Base-by-base conservation (phyloP, 2,888 invertebrate genomes). In the Empis stercorea region DNA sequence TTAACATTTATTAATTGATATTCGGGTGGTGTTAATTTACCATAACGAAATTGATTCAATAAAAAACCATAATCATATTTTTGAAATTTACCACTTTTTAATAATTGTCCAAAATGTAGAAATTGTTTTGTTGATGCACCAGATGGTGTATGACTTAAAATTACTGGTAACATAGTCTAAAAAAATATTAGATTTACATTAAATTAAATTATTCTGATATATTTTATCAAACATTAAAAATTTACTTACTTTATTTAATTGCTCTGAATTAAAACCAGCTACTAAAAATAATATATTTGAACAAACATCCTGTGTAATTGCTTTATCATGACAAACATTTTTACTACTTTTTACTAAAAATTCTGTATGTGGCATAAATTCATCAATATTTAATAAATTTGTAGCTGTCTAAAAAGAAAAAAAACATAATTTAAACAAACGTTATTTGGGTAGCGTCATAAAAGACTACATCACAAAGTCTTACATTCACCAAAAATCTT, bases 281-380 rank as follows among this genome's bases (percentile, higher is more conserved):
- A 80, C 66, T 44, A 80, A 60, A 60, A 81, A 80, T 32, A 81
- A 63, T 32, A 76, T 61, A 55, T 76, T 73, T 45, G 75, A 68
- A 59, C 82, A 84, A 16, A 80, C 59, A 40, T 66, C 61, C 57
- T 74, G 73, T 10, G 72, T 70, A 51, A 70, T 68, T 32, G 71
- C 68, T 50, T 69, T 67, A 57, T 75, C 71, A 45, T 68, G 68
- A 56, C 76, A 77, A 10, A 75, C 60, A 27, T 63, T 60, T 55
- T 67, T 64, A 46, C 63, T 68, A 56, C 65, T 66, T 54, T 64
- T 62, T 45, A 63, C 65, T 41, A 65, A 59, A 54, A 66, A 65
- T 57, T 67, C 65, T 17, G 64, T 63, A 51, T 65, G 66, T 46
- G 67, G 67, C 64, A 65, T 64, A 51, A 67, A 67, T 54, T 66